Base-by-base conservation (phyloP, 2,888 invertebrate species). In the Petrolisthes cinctipes region DNA sequence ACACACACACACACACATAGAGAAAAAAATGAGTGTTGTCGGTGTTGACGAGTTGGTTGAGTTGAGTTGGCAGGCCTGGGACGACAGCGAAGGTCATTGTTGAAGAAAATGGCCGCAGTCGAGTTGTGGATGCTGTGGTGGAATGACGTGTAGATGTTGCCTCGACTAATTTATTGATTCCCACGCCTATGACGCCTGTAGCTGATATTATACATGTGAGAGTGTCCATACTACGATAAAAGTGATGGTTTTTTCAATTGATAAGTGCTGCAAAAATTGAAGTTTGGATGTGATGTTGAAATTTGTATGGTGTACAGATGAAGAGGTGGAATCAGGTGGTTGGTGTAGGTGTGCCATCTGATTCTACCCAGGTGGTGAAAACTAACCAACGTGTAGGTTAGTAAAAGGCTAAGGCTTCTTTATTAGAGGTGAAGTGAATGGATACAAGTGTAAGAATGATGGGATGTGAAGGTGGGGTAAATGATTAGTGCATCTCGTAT, bases 311-410 rank as follows among this genome's bases (percentile, higher is more conserved):
- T 82, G 53, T 14, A 53, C 51, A 54, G 73, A 83, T 83, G 83
- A 73, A 82, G 68, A 53, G 71, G 71, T 76, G 75, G 61, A 84
- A 78, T 66, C 84, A 84, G 84, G 84, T 84, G 84, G 84, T 76
- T 78, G 76, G 78, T 78, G 84, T 78, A 78, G 76, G 78, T 83
- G 73, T 71, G 54, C 83, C 83, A 37, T 53, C 71, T 82, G 17
- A 37, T 68, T 71, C 71, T 71, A 20, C 56, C 79, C 54, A 54
- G 56, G 79, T 79, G 56, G 79, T 37, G 37, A 37, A 37, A 37
- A 37, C 37, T 37, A 37, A 37, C 37, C 37, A 37, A 37, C 37
- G 37, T 37, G 37, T 37, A 37, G 37, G 37, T 37, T 37, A 37
- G 37, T 37, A 37, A 37, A 37, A 37, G 37, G 37, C 37, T 2